phyloP scores from a whole-genome alignment of 1,140 invertebrate genomes.

The Drosophila tsacasi region DNA sequence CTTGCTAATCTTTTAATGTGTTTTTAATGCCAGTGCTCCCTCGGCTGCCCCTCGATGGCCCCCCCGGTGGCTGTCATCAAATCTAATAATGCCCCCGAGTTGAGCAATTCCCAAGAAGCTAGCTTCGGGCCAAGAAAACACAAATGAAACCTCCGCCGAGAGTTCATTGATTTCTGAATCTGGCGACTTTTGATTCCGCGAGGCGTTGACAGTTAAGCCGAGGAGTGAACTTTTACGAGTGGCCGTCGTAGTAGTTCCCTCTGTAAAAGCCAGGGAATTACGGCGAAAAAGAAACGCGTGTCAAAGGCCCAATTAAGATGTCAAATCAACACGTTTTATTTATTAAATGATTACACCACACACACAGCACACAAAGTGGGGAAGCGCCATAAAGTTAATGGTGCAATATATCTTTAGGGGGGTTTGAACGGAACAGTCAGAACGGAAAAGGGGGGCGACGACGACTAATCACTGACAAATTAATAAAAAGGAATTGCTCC shows the following conservation, averaged over 20 bases:
- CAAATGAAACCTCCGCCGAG: constrained; percentile 49
- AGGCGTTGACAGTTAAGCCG: constrained; percentile 44
- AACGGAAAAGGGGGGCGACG: neutral
- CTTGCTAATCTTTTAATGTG: constrained; percentile 63
- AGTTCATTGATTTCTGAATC: constrained; percentile 76
- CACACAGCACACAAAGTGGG: constrained; percentile 25
- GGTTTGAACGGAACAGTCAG: neutral
- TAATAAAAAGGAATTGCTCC: constrained; percentile 41
- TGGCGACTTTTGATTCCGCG: constrained; percentile 10
- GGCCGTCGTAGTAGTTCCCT: constrained; percentile 8
- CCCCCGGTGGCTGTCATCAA: constrained; percentile 18
- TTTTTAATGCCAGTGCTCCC: constrained; percentile 58
- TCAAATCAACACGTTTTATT: constrained; percentile 78
- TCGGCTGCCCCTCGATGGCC: neutral
- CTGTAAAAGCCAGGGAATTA: constrained; percentile 7
- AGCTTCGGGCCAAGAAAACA: constrained; percentile 31
- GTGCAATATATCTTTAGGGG: constrained; percentile 16
- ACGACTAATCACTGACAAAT: constrained; percentile 66
- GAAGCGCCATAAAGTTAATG: constrained; percentile 56
- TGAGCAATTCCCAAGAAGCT: constrained; percentile 31
- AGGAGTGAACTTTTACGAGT: constrained; percentile 31
- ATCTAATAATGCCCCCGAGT: constrained; percentile 70
- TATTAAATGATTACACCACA: constrained; percentile 74
- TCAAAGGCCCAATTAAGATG: constrained; percentile 77
- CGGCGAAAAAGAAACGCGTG: constrained; percentile 42